Percentiles rank a stretch among this genome's conserved stretches.
These are phyloP conservation scores for Sesia apiformis DNA, from an alignment of 2,888 invertebrate genomes.

Conservation along the genomic window DNA sequence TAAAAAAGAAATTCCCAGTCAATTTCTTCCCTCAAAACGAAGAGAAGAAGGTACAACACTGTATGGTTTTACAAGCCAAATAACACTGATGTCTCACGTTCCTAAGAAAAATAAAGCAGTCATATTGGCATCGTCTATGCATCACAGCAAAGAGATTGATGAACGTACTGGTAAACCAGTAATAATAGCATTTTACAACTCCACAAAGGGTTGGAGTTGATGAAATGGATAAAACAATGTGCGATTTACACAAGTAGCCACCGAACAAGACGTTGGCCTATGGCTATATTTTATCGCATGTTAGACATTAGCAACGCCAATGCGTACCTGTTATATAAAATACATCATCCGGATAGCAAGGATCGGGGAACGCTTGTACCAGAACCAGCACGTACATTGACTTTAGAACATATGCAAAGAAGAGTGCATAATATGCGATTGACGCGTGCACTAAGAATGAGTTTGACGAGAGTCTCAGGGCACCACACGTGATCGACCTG, in stretches of 20 bases:
- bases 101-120: constrained; percentile 1
- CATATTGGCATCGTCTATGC: no score
- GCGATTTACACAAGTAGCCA: neutral
- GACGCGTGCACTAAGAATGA: neutral
- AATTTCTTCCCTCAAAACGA: neutral
- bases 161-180: neutral
- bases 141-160: neutral
- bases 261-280: neutral
- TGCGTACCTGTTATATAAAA: neutral
- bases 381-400: neutral
- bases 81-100: neutral
- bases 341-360: neutral
- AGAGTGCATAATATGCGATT: neutral
- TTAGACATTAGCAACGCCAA: neutral
- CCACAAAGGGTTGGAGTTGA: neutral
- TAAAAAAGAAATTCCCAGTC: neutral
- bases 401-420: neutral
- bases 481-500: neutral
- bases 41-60: neutral
- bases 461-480: neutral
- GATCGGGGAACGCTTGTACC: neutral
- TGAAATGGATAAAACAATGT: constrained; percentile 1
- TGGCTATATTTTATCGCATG: neutral
- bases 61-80: neutral
- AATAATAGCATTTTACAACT: neutral